Evolutionary conservation across 2,113 vertebrate genomes (phyloP), one percentile per base, ranked within the genome.

Genomic region (Vireo altiloquus): DNA sequence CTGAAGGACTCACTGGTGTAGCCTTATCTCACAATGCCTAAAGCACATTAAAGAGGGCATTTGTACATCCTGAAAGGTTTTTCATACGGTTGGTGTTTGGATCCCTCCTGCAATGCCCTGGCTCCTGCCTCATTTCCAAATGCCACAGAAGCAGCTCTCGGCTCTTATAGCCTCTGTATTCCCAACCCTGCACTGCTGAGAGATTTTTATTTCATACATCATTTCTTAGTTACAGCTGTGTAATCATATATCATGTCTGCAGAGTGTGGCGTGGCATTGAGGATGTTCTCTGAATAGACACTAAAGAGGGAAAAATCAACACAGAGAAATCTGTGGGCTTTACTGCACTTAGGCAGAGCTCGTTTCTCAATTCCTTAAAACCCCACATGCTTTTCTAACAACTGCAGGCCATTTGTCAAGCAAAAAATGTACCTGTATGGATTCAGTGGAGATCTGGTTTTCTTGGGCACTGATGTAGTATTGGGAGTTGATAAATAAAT

Each of bases 151-250:
- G 35, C 57, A 83, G 68, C 60, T 81, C n/a, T 71, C 28, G 20
- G 56, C 0, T 1, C 75, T 90, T 47, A 11, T 35, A 68, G 54
- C 20, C 68, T 91, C 68, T 81, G 52, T 78, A 89, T 84, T 95
- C 69, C 82, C 82, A 89, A 5, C n/a, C 23, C 54, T 31, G 46
- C 79, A 44, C 91, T 87, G 80, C 84, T 65, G 57, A 28, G 57
- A 53, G 84, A 87, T 78, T 92, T 92, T 94, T 94, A 94, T 91
- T 95, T 91, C 91, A 91, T 95, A 80, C 70, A 92, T 87, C 53
- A 84, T 90, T 89, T 96, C 69, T 83, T 76, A 84, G 85, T 93
- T 91, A 94, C 87, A 93, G 91, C 68, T 89, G 65, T 92, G 87
- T 84, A 95, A 93, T 90, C 94, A 82, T 89, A 92, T 44, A 93